Percentiles rank a stretch among this genome's conserved stretches.
Conservation (phyloP, 2,113 vertebrate species). For the Vidua chalybeata region DNA sequence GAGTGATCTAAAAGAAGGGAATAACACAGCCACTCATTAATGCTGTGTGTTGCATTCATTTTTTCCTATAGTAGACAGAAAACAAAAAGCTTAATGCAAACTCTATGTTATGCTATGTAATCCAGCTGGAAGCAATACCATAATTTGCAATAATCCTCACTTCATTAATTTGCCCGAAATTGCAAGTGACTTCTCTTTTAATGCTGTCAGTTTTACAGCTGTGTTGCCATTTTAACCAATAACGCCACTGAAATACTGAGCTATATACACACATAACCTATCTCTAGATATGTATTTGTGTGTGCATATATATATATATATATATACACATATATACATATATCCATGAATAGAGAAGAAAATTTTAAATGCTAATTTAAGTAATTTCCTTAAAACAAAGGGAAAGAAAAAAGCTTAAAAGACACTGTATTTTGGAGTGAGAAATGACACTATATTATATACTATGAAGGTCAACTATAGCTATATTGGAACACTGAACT, state of each 20-base stretch:
- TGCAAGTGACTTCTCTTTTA: not conserved
- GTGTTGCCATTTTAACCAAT: not conserved
- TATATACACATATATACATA: not conserved
- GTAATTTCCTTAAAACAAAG: not conserved
- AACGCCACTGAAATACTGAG: not conserved
- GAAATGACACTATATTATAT: not conserved
- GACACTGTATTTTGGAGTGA: not conserved
- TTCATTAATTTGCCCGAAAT: constrained; percentile 37
- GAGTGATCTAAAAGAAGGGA: constrained; percentile 87
- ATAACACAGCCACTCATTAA: constrained; percentile 62
- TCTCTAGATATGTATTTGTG: not conserved
- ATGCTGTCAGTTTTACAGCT: not conserved
- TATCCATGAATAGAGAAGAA: not conserved
- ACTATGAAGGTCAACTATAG: not conserved
- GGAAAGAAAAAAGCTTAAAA: not conserved
- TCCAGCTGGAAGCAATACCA: constrained; percentile 41
- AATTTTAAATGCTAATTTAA: not conserved
- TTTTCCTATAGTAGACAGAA: constrained; percentile 61
- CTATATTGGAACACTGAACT: not conserved
- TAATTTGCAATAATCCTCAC: constrained; percentile 1
- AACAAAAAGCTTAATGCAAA: constrained; percentile 61
- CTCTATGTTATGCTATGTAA: constrained; percentile 36
- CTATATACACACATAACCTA: not conserved
- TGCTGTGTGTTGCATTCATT: constrained; percentile 46
- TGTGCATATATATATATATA: rapidly evolving